Evolutionary conservation across 2,888 invertebrate genomes (phyloP), one percentile per base, ranked within the genome.

Genomic region (Congeria kusceri): DNA sequence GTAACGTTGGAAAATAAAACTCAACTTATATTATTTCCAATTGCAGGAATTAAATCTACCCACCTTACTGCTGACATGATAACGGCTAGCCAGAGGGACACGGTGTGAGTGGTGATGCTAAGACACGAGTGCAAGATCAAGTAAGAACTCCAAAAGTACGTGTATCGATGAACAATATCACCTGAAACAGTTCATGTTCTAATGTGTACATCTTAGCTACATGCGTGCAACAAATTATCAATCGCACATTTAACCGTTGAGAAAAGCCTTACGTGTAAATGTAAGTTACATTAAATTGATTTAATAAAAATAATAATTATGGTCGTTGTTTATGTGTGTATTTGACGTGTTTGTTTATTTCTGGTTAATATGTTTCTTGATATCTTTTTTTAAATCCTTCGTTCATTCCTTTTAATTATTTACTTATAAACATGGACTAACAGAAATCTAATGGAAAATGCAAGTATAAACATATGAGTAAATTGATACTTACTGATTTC

Each of bases 21-120:
- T n/a, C n/a, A n/a, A n/a, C n/a, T n/a, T n/a, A n/a, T 32, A 9
- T 32, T 32, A 32, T 7, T 32, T 32, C 32, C 32, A 7, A 32
- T 32, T 11, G 32, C 32, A 7, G 32, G 11, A 32, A 32, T 7
- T 27, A 7, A 56, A 29, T 20, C 29, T 56, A 47, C 57, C 1
- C 68, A 80, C 13, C 98, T 95, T 97, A 98, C 98, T 3, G 98
- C 96, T 0, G 98, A 98, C 85, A 99, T 94, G 0, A 97, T 97
- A 1, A 98, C 96, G 0, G 98, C 98, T 85, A 99, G 94, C 96
- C 97, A 98, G 85, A 98, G 98, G 0, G 98, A 97, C 82, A 98
- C 97, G 1, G 98, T 98, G 93, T 97, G 97, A 78, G 96, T 95
- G 58, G 96, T 95, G 94, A 98, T 97, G 39, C 96, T 96, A 92